phyloP scores from a whole-genome alignment of 2,797 vertebrate species.

The Sternotherus odoratus region DNA sequence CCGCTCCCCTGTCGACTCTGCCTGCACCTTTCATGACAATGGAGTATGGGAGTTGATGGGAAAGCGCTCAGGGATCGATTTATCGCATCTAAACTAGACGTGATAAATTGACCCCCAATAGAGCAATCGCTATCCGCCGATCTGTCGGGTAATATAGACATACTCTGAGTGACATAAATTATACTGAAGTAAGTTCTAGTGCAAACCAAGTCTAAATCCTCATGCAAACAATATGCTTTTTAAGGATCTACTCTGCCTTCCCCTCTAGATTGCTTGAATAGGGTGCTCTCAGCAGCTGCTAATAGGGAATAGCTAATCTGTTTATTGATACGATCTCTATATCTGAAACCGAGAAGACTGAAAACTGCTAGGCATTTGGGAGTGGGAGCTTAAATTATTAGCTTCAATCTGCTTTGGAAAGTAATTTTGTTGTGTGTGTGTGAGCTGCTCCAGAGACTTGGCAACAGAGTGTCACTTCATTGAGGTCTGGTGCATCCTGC shows the following conservation, averaged over 20 bases:
- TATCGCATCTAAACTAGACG: too few species aligned
- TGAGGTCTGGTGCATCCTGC: not conserved
- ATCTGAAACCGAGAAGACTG: not conserved
- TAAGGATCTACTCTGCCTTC: not conserved
- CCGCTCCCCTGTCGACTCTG: too few species aligned
- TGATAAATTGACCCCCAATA: too few species aligned
- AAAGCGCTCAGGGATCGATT: too few species aligned
- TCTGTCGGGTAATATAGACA: too few species aligned
- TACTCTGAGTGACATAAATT: too few species aligned
- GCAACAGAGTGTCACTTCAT: not conserved
- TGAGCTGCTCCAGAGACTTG: not conserved
- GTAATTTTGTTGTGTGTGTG: constrained; percentile 26
- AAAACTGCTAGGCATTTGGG: not conserved
- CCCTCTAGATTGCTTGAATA: not conserved
- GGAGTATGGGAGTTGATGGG: too few species aligned
- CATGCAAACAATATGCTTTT: not conserved
- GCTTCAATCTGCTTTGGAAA: not conserved
- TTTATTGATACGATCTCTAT: not conserved
- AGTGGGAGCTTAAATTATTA: not conserved
- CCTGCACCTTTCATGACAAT: too few species aligned
- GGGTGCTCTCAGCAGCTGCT: not conserved
- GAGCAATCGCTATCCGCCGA: too few species aligned
- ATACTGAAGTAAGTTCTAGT: too few species aligned
- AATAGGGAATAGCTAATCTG: not conserved
- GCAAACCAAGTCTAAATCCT: not conserved